Evolutionary conservation across 1,140 invertebrate genomes (phyloP).

Genomic region (Galleria mellonella): DNA sequence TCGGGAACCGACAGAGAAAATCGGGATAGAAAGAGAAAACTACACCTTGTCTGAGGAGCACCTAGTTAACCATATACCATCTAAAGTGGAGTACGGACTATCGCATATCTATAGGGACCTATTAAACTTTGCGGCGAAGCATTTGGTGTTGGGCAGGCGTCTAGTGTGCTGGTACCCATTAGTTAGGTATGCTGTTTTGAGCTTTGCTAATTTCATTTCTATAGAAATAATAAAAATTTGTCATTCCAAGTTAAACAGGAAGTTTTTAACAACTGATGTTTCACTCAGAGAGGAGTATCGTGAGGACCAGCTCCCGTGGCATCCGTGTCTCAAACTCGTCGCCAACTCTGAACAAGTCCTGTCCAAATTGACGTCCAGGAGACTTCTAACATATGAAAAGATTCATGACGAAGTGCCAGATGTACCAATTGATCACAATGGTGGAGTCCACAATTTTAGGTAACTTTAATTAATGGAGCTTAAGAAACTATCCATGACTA

Average conservation of each 20-base stretch:
- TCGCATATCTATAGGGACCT: conserved; percentile 89
- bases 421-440: not conserved
- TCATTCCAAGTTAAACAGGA: no score
- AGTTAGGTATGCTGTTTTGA: conserved; percentile 72
- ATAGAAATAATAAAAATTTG: no score
- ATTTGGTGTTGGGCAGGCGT: conserved; percentile 84
- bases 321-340: conserved; percentile 85
- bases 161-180: conserved; percentile 96
- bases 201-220: no score
- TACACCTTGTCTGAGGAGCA: conserved; percentile 79
- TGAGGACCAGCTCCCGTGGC: conserved; percentile 83
- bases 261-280: no score
- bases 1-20: conserved; percentile 90
- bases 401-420: not conserved
- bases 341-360: conserved; percentile 92
- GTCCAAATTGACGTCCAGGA: conserved; percentile 83
- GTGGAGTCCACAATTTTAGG: conserved; percentile 2
- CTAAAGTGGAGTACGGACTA: conserved; percentile 90
- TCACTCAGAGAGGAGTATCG: conserved; percentile 85
- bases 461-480: not conserved
- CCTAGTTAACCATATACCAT: conserved; percentile 83
- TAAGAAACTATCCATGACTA: no score
- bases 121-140: conserved; percentile 85
- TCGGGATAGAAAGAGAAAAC: conserved; percentile 80
- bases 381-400: conserved; percentile 81